Conservation (phyloP, 2,888 invertebrate species). For the Hypercompe scribonia region DNA sequence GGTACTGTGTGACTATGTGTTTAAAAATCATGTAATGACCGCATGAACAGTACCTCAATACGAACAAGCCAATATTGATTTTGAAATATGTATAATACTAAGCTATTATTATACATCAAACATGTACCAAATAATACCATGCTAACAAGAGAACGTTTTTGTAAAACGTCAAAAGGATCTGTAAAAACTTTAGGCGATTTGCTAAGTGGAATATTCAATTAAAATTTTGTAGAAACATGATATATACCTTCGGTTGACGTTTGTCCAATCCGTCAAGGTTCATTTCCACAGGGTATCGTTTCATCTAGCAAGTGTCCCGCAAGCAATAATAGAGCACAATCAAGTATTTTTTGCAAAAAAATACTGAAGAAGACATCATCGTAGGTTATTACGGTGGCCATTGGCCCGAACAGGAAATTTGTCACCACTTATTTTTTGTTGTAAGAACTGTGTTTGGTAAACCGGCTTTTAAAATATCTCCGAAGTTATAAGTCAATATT, state of each 20-base stretch:
- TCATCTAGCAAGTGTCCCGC: neutral
- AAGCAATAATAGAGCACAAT: neutral
- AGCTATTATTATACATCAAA: too few relatives aligned
- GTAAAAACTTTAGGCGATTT: neutral
- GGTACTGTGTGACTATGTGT: neutral
- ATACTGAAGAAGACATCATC: slow-evolving; percentile 21
- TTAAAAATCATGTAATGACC: neutral
- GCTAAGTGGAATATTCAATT: too few relatives aligned
- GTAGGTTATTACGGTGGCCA: slow-evolving; percentile 32
- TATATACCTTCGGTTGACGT: neutral
- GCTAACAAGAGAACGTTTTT: neutral
- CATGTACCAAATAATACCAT: neutral
- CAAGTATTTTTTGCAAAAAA: slow-evolving; percentile 7
- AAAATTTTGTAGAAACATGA: neutral
- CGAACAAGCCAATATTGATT: neutral
- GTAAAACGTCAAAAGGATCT: neutral
- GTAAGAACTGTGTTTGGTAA: slow-evolving; percentile 43
- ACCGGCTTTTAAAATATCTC: slow-evolving; percentile 34
- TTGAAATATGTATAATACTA: neutral
- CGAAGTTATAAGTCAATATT: slow-evolving; percentile 48
- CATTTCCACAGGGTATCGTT: neutral
- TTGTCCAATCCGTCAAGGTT: neutral
- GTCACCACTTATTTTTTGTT: slow-evolving; percentile 40
- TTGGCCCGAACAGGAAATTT: slow-evolving; percentile 42
- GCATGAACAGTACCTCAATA: too few relatives aligned